phyloP scores from a whole-genome alignment of 2,113 vertebrate genomes.

The Eublepharis macularius region DNA sequence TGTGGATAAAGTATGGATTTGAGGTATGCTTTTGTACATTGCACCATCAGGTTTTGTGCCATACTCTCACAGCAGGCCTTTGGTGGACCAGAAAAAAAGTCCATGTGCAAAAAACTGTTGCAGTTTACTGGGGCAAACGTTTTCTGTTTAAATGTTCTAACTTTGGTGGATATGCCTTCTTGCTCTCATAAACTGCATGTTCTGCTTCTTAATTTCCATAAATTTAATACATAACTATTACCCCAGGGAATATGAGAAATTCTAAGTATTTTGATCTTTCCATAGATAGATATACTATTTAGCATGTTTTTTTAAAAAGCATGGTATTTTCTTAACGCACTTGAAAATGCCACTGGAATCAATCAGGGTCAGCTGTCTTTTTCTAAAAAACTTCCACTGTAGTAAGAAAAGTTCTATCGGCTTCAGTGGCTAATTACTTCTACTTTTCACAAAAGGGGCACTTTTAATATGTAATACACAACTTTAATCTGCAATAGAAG shows the following conservation, averaged over 20 bases:
- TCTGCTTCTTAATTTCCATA: not conserved
- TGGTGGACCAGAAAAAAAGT: not conserved
- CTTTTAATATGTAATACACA: not conserved
- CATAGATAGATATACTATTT: not conserved
- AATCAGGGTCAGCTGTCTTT: too few species aligned
- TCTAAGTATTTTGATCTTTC: constrained; percentile 36
- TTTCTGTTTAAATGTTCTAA: constrained; percentile 16
- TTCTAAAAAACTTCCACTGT: not conserved
- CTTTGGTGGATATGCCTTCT: not conserved
- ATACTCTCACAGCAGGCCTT: not conserved
- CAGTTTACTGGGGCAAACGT: not conserved
- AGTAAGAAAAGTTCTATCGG: not conserved
- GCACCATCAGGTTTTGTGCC: too few species aligned
- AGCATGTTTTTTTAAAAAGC: not conserved
- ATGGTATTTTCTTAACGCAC: constrained; percentile 2
- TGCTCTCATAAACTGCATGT: not conserved
- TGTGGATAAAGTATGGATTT: too few species aligned
- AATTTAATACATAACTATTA: not conserved
- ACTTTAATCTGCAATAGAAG: not conserved
- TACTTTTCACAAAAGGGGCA: not conserved
- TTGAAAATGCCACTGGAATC: not conserved
- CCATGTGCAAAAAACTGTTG: too few species aligned
- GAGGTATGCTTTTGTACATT: too few species aligned
- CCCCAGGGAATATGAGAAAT: constrained; percentile 17
- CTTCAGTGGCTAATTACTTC: not conserved